Evolutionary conservation across 2,888 invertebrate genomes (phyloP).

Genomic region (Tricholauxania praeusta): DNA sequence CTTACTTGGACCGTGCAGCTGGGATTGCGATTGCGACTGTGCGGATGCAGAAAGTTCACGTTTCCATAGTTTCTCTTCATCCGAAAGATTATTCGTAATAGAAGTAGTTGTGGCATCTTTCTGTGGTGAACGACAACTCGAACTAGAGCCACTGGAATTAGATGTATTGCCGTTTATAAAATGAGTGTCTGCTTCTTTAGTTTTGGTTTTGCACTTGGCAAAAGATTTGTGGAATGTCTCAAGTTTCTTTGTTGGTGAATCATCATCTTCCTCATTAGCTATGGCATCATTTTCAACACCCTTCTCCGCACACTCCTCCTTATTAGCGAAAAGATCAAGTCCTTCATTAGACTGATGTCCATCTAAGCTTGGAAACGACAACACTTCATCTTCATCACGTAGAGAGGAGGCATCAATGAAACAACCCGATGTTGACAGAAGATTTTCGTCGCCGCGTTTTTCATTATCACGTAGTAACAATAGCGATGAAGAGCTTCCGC

Average conservation of each 20-base stretch:
- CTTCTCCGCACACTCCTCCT: constrained; percentile 5
- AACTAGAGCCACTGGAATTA: constrained; percentile 53
- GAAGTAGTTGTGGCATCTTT: constrained; percentile 51
- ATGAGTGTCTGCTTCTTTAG: constrained; percentile 37
- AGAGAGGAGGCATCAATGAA: constrained; percentile 85
- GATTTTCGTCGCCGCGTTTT: constrained; percentile 53
- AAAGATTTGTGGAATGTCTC: constrained; percentile 66
- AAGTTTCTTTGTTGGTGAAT: constrained; percentile 58
- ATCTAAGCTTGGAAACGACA: constrained; percentile 58
- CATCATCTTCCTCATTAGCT: constrained; percentile 43
- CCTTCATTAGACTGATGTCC: constrained; percentile 46
- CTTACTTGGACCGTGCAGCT: neutral
- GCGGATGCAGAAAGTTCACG: constrained; percentile 50
- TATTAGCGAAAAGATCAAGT: constrained; percentile 28
- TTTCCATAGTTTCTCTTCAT: constrained; percentile 65
- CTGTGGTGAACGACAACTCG: constrained; percentile 52
- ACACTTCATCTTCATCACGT: constrained; percentile 75
- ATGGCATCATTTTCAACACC: neutral
- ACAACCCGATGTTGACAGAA: constrained; percentile 68
- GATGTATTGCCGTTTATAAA: constrained; percentile 38
- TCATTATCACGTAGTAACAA: constrained; percentile 45
- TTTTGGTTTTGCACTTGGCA: constrained; percentile 61
- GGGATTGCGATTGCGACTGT: neutral
- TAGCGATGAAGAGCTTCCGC: constrained; percentile 54
- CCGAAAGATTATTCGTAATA: constrained; percentile 61